Percentiles rank a stretch among this genome's conserved stretches.
These are phyloP conservation scores for Chaetodon trifasciatus DNA, from an alignment of 2,797 vertebrate genomes.

Conservation along the genomic window DNA sequence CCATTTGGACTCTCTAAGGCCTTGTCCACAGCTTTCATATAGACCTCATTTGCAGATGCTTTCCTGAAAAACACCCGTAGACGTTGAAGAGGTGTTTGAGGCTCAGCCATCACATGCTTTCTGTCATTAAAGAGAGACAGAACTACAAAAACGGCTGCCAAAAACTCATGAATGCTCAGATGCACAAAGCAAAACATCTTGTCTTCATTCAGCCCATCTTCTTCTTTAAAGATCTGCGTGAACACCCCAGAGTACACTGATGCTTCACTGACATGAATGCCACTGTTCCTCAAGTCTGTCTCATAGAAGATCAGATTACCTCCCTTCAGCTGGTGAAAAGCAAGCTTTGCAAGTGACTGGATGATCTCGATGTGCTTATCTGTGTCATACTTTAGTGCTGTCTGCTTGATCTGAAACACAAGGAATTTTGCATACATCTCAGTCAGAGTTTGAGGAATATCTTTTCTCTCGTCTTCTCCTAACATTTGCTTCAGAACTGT, in stretches of 20 bases:
- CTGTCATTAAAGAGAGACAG: conserved; percentile 13
- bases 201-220: conserved; percentile 13
- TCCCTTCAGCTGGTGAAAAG: conserved; percentile 25
- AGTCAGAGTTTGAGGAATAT: conserved; percentile 38
- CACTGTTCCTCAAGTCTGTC: conserved; percentile 23
- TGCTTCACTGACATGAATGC: not conserved
- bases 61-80: not conserved
- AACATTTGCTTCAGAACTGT: conserved; percentile 30
- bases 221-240: conserved; percentile 35
- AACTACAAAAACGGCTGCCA: conserved; percentile 30
- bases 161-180: conserved; percentile 40
- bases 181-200: conserved; percentile 42
- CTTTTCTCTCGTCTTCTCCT: not conserved
- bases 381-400: conserved; percentile 11
- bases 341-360: conserved; percentile 22
- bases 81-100: conserved; percentile 1
- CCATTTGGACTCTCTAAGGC: conserved; percentile 32
- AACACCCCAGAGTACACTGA: conserved; percentile 30
- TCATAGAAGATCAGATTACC: conserved; percentile 37
- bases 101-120: conserved; percentile 12
- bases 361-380: not conserved
- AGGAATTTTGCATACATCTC: conserved; percentile 42
- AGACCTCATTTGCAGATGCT: not conserved
- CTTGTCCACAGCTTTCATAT: conserved; percentile 16
- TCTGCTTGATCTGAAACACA: conserved; percentile 30